Conservation (phyloP, 2,797 vertebrate species). For the Sebastiscus albofasciatus region DNA sequence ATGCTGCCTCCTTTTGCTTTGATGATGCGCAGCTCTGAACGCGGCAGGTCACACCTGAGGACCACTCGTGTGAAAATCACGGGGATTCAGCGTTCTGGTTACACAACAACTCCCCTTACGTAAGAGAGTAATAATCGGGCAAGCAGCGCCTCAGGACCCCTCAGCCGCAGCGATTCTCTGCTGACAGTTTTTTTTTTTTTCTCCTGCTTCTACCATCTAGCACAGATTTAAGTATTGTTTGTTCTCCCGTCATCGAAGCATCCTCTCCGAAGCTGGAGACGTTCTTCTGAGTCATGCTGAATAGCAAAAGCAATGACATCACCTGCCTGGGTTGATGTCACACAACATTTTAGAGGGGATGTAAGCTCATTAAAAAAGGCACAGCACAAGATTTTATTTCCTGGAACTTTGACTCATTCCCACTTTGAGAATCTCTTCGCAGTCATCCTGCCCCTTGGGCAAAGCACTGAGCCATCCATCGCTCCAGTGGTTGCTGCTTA, state of each 20-base stretch:
- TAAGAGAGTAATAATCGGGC: slow-evolving; percentile 66
- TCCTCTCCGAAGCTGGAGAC: slow-evolving; percentile 23
- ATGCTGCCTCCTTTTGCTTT: slow-evolving; percentile 15
- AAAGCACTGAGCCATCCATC: slow-evolving; percentile 4
- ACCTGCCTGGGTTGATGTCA: slow-evolving; percentile 26
- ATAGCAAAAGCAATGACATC: slow-evolving; percentile 42
- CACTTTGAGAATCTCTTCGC: neutral
- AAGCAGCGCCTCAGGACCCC: slow-evolving; percentile 53
- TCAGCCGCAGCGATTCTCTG: slow-evolving; percentile 12
- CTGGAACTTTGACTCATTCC: slow-evolving; percentile 35
- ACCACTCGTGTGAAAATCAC: slow-evolving; percentile 51
- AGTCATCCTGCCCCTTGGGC: slow-evolving; percentile 10
- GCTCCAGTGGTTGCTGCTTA: neutral
- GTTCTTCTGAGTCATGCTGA: slow-evolving; percentile 31
- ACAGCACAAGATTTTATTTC: neutral
- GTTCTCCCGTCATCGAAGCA: slow-evolving; percentile 33
- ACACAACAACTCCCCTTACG: slow-evolving; percentile 63
- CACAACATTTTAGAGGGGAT: slow-evolving; percentile 14
- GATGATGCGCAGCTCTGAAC: slow-evolving; percentile 24
- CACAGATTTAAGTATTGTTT: slow-evolving; percentile 43
- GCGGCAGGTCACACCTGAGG: slow-evolving; percentile 61
- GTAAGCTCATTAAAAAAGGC: slow-evolving; percentile 5
- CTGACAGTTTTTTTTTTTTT: slow-evolving; percentile 16
- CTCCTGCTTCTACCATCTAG: neutral
- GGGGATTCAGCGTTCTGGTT: slow-evolving; percentile 58